phyloP scores from a whole-genome alignment of 2,888 invertebrate genomes.

The Baronia brevicornis region DNA sequence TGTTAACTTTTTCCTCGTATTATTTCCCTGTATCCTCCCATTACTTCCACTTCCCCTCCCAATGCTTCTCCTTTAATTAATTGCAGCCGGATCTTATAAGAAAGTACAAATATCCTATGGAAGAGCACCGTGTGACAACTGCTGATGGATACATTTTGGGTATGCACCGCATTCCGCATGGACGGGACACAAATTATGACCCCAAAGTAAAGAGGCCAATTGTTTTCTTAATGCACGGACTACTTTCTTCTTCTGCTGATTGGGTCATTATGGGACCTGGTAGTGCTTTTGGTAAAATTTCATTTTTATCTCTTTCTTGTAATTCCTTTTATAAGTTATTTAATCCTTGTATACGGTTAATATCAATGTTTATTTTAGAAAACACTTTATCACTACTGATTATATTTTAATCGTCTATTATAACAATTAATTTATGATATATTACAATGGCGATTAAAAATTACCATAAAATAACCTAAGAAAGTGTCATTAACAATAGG shows the following conservation, averaged over 20 bases:
- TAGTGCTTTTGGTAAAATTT: slow-evolving; percentile 75
- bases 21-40: no score
- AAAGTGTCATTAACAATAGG: no score
- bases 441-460: no score
- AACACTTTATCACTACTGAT: no score
- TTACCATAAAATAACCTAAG: no score
- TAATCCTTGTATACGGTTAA: no score
- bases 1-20: no score
- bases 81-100: slow-evolving; percentile 69
- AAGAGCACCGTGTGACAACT: slow-evolving; percentile 79
- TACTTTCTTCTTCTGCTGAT: slow-evolving; percentile 82
- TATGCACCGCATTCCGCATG: slow-evolving; percentile 82
- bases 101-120: slow-evolving; percentile 79
- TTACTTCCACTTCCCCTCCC: no score
- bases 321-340: neutral
- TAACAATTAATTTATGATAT: no score
- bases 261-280: slow-evolving; percentile 84
- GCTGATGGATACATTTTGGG: slow-evolving; percentile 86
- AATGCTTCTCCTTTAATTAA: no score
- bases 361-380: no score
- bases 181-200: slow-evolving; percentile 51
- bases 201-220: slow-evolving; percentile 68
- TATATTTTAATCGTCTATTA: no score
- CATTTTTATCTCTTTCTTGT: neutral
- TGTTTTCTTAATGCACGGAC: slow-evolving; percentile 81